phyloP scores from a whole-genome alignment of 2,797 vertebrate genomes.

The Channallabes apus region DNA sequence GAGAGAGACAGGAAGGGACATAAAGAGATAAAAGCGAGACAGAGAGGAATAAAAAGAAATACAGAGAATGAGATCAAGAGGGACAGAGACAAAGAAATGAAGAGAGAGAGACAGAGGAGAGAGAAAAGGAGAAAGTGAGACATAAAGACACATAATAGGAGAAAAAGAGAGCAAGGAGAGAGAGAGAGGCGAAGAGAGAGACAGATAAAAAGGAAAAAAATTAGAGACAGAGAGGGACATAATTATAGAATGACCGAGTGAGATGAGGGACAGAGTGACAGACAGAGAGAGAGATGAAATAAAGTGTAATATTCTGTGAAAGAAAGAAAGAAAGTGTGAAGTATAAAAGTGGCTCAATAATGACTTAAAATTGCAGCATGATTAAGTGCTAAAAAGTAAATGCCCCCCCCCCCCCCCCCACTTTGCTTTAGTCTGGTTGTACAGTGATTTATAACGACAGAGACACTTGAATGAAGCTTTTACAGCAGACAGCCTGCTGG shows the following conservation, averaged over 20 bases:
- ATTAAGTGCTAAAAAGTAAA: slow-evolving; percentile 15
- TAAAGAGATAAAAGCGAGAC: neutral
- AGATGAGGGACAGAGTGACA: neutral
- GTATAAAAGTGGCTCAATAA: neutral
- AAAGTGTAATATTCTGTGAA: too few species aligned
- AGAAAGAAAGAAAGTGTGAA: neutral
- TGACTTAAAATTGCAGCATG: neutral
- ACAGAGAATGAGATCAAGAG: neutral
- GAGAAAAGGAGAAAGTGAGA: neutral
- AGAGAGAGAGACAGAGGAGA: neutral
- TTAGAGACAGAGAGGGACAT: too few species aligned
- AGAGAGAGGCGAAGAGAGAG: neutral
- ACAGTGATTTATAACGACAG: slow-evolving; percentile 79
- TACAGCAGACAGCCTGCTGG: slow-evolving; percentile 79
- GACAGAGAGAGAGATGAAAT: neutral
- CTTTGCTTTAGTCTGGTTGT: slow-evolving; percentile 58
- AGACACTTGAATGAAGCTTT: slow-evolving; percentile 73
- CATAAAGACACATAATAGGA: too few species aligned
- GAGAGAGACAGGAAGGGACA: neutral
- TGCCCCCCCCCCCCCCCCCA: neutral
- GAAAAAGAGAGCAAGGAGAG: neutral
- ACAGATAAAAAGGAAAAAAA: neutral
- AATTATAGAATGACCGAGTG: too few species aligned
- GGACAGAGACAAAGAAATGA: neutral
- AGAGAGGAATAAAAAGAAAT: slow-evolving; percentile 14